Evolutionary conservation across 2,113 vertebrate species (phyloP).

Genomic region (Mystacornis crossleyi): DNA sequence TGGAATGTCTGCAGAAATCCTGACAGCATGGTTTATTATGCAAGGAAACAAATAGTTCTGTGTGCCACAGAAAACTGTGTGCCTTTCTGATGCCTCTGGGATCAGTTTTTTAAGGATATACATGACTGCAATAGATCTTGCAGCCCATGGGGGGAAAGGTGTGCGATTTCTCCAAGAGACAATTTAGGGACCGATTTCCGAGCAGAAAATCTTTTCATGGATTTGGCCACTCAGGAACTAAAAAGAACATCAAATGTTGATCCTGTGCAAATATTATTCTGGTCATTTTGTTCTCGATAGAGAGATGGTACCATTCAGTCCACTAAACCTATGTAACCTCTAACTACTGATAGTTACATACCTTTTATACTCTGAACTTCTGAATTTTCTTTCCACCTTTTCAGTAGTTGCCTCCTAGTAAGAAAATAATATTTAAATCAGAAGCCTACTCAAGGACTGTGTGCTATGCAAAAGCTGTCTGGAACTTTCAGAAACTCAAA

Average conservation of each 20-base stretch:
- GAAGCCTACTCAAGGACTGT: neutral
- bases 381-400: neutral
- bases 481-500: neutral
- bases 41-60: neutral
- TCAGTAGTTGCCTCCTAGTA: neutral
- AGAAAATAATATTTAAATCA: neutral
- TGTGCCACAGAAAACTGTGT: neutral
- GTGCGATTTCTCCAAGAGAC: neutral
- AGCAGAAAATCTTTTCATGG: neutral
- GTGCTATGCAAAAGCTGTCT: fast-evolving
- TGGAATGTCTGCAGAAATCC: neutral
- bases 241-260: neutral
- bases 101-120: neutral
- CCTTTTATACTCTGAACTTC: neutral
- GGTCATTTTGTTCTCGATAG: neutral
- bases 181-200: neutral
- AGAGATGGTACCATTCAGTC: neutral
- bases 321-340: neutral
- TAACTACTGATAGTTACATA: neutral
- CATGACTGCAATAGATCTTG: neutral
- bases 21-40: neutral
- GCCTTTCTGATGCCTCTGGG: neutral
- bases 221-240: neutral
- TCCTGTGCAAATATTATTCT: neutral
- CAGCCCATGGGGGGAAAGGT: neutral